Evolutionary conservation across 1,140 invertebrate species (phyloP).

Genomic region (Heliconius congener): DNA sequence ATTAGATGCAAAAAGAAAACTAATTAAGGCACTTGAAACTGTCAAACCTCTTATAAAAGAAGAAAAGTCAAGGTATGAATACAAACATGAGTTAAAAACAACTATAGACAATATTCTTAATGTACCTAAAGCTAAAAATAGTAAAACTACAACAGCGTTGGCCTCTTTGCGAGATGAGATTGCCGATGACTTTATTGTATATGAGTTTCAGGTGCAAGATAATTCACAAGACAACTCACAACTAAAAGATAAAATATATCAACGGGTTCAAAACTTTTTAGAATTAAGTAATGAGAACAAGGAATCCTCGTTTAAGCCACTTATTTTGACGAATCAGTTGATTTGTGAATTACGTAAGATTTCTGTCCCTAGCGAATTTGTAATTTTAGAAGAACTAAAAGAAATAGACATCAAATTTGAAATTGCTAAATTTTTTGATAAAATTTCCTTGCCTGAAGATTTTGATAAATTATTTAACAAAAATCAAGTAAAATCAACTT

Average conservation of each 20-base stretch:
- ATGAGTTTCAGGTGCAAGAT: conserved; percentile 44
- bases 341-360: conserved; percentile 54
- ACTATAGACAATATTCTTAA: conserved; percentile 44
- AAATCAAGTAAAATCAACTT: conserved; percentile 42
- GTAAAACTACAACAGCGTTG: conserved; percentile 27
- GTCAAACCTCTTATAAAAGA: conserved; percentile 50
- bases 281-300: conserved; percentile 21
- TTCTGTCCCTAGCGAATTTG: conserved; percentile 37
- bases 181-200: conserved; percentile 52
- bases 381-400: conserved; percentile 44
- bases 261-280: conserved; percentile 25
- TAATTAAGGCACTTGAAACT: conserved; percentile 42
- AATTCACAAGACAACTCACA: conserved; percentile 24
- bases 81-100: conserved; percentile 51
- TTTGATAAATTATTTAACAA: conserved; percentile 25
- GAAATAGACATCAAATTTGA: conserved; percentile 53
- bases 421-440: conserved; percentile 48
- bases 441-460: conserved; percentile 33
- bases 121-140: conserved; percentile 26
- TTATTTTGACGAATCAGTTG: conserved; percentile 48
- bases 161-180: conserved; percentile 48
- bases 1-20: conserved; percentile 38
- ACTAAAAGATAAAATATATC: conserved; percentile 39
- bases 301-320: conserved; percentile 28
- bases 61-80: conserved; percentile 46